A percentile compares a stretch with the other conserved stretches of the same genome.
Evolutionary conservation across 1,140 invertebrate genomes (phyloP).

Genomic region (Cyclina sinensis): DNA sequence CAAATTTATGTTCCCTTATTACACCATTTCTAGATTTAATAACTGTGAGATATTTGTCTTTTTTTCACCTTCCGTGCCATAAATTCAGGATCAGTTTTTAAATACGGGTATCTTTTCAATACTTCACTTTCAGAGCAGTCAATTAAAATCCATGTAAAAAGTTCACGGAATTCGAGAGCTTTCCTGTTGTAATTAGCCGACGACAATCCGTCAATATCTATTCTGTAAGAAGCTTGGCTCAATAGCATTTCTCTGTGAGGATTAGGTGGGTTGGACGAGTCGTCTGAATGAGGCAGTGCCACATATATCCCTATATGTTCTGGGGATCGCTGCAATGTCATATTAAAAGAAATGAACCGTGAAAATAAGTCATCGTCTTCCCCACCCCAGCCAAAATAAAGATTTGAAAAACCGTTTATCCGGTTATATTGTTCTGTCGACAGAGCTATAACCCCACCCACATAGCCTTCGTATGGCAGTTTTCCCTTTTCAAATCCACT

Average conservation of each 20-base stretch:
- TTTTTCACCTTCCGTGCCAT: background rate
- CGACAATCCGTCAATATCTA: constrained; percentile 16
- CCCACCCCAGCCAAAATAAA: constrained; percentile 92
- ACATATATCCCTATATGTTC: constrained; percentile 15
- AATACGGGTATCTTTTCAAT: background rate
- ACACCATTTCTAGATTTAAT: background rate
- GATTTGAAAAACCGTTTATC: constrained; percentile 96
- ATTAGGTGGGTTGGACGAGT: constrained; percentile 24
- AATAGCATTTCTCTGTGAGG: background rate
- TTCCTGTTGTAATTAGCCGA: constrained; percentile 5
- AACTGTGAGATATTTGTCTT: background rate
- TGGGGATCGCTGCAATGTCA: background rate
- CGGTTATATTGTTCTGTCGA: constrained; percentile 89
- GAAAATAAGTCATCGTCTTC: constrained; percentile 78
- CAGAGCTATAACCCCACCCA: constrained; percentile 90
- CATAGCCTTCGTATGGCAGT: constrained; percentile 93
- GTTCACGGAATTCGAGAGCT: constrained; percentile 17
- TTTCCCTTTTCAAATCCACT: constrained; percentile 89
- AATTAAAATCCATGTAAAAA: constrained; percentile 51
- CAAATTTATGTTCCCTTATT: background rate
- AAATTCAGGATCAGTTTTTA: background rate
- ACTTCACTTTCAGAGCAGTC: constrained; percentile 45
- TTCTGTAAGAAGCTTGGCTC: background rate
- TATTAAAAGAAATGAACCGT: constrained; percentile 11
- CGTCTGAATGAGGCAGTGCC: constrained; percentile 3